Percentiles rank a stretch among this genome's conserved stretches.
Conservation (phyloP, 2,113 vertebrate species). For the Eptesicus fuscus region DNA sequence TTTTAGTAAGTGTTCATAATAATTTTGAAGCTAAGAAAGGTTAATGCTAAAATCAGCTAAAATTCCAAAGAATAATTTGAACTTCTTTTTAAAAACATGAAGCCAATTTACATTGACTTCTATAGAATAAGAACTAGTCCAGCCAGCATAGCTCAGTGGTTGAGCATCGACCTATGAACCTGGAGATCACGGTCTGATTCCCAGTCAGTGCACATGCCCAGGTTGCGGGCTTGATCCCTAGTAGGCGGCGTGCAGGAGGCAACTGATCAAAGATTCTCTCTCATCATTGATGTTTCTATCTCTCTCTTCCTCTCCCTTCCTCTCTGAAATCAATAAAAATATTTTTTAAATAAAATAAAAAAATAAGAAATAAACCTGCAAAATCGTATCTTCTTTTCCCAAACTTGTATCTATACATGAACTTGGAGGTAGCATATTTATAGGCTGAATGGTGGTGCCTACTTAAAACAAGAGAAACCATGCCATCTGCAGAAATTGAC, state of each 20-base stretch:
- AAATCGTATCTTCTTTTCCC: background rate
- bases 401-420: background rate
- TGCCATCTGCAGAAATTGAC: background rate
- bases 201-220: too few species aligned
- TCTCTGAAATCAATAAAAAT: too few species aligned
- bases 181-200: too few species aligned
- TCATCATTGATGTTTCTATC: too few species aligned
- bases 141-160: too few species aligned
- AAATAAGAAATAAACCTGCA: background rate
- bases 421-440: background rate
- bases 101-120: background rate
- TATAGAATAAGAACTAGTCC: background rate
- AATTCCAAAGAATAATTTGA: constrained; percentile 4
- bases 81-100: background rate
- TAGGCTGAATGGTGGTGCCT: background rate
- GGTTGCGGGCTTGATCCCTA: too few species aligned
- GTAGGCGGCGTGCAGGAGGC: too few species aligned
- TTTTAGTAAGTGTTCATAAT: background rate
- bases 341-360: too few species aligned
- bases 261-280: too few species aligned
- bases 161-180: too few species aligned
- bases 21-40: background rate
- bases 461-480: background rate
- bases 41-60: background rate
- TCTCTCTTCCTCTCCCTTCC: too few species aligned